Conservation (phyloP, 2,888 invertebrate species). For the Augochlorella aurata region DNA sequence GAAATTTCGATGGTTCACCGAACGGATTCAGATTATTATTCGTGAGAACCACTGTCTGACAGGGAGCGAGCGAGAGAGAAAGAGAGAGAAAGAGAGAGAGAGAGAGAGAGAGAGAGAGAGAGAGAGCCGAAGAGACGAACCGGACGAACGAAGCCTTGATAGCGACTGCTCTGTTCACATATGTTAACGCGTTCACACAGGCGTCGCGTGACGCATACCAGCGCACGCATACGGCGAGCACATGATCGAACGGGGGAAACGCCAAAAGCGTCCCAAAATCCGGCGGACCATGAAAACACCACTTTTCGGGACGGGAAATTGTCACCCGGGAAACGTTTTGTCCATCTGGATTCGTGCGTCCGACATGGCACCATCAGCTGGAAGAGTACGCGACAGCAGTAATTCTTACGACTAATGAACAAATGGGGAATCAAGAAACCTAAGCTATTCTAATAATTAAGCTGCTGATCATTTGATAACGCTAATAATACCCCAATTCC, state of each 20-base stretch:
- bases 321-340: slow-evolving; percentile 17
- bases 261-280: slow-evolving; percentile 50
- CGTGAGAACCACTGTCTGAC: slow-evolving; percentile 67
- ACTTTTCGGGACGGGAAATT: slow-evolving; percentile 32
- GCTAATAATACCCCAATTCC: too few relatives aligned
- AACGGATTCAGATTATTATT: slow-evolving; percentile 1
- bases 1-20: not conserved
- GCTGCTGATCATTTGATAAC: too few relatives aligned
- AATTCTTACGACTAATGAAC: not conserved
- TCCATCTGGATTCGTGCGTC: slow-evolving; percentile 13
- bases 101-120: not conserved
- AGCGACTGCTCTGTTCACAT: slow-evolving; percentile 68
- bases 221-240: slow-evolving; percentile 57
- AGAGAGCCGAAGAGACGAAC: slow-evolving; percentile 50
- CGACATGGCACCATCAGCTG: not conserved
- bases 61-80: slow-evolving; percentile 43
- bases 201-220: slow-evolving; percentile 57
- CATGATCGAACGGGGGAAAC: slow-evolving; percentile 59
- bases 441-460: too few relatives aligned
- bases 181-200: slow-evolving; percentile 66
- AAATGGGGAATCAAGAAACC: too few relatives aligned
- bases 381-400: not conserved
- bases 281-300: slow-evolving; percentile 36
- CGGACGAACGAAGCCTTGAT: slow-evolving; percentile 65
- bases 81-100: slow-evolving; percentile 37